Evolutionary conservation across 2,797 vertebrate species (phyloP).

Genomic region (Microchirus variegatus): DNA sequence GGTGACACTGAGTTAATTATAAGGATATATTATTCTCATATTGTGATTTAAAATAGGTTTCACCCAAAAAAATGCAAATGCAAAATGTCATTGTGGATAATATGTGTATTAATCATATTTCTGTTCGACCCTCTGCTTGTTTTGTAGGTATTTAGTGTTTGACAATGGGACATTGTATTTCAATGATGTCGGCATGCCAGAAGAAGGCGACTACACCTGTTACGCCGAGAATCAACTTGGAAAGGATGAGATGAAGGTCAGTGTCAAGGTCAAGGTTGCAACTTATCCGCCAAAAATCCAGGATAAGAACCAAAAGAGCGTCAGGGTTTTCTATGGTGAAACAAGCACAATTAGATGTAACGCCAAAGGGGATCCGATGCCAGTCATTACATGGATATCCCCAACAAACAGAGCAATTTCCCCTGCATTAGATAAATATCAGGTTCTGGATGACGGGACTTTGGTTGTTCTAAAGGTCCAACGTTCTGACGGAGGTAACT

Average conservation of each 20-base stretch:
- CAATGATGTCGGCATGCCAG: slow-evolving; percentile 86
- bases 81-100: too few relatives aligned
- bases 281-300: slow-evolving; percentile 80
- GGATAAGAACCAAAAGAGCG: slow-evolving; percentile 61
- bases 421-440: slow-evolving; percentile 84
- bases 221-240: slow-evolving; percentile 92
- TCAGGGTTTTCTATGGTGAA: slow-evolving; percentile 85
- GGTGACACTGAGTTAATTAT: too few relatives aligned
- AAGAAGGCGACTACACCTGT: slow-evolving; percentile 94
- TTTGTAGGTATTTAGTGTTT: slow-evolving; percentile 85
- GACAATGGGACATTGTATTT: slow-evolving; percentile 92
- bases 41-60: too few relatives aligned
- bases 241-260: slow-evolving; percentile 92
- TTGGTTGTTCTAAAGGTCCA: slow-evolving; percentile 88
- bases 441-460: slow-evolving; percentile 84
- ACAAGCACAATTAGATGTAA: slow-evolving; percentile 80
- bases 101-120: not conserved
- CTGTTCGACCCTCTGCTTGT: not conserved
- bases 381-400: slow-evolving; percentile 87
- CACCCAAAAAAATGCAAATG: too few relatives aligned
- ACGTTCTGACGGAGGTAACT: slow-evolving; percentile 90
- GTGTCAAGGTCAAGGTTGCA: slow-evolving; percentile 85
- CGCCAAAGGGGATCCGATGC: slow-evolving; percentile 84
- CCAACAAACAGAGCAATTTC: slow-evolving; percentile 84
- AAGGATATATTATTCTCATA: too few relatives aligned